A percentile compares a stretch with the other conserved stretches of the same genome.
Evolutionary conservation across 2,113 vertebrate species (phyloP).

Genomic region (Hydropotes inermis): DNA sequence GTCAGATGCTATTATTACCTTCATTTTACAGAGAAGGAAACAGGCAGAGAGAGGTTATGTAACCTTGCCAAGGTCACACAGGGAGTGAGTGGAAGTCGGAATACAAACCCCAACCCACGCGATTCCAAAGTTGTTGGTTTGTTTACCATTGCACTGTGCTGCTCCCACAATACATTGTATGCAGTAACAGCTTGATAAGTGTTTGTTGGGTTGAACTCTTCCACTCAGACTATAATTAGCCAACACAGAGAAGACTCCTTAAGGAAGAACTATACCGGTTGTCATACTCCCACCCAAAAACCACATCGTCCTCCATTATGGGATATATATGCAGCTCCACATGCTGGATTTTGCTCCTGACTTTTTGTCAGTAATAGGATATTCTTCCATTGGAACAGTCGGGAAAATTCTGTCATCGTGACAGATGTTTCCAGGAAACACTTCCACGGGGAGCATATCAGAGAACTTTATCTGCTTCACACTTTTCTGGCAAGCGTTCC

Average conservation of each 20-base stretch:
- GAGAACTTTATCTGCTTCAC: background rate
- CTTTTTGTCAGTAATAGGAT: background rate
- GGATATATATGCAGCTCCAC: fast-evolving
- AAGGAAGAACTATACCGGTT: background rate
- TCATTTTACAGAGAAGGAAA: background rate
- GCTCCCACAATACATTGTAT: background rate
- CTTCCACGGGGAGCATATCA: background rate
- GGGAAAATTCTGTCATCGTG: background rate
- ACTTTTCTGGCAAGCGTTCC: background rate
- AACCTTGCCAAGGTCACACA: background rate
- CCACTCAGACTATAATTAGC: background rate
- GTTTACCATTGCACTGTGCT: background rate
- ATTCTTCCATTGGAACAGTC: background rate
- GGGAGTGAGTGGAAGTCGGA: background rate
- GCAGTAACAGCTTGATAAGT: background rate
- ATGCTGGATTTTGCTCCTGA: background rate
- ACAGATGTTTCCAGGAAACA: background rate
- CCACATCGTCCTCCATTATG: background rate
- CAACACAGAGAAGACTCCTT: background rate
- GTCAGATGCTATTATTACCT: background rate
- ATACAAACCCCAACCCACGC: background rate
- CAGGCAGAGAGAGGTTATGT: background rate
- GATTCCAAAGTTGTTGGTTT: background rate
- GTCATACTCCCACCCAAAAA: background rate
- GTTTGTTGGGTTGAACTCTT: background rate